Evolutionary conservation across 2,888 invertebrate genomes (phyloP).

Genomic region (Girardia tigrina): DNA sequence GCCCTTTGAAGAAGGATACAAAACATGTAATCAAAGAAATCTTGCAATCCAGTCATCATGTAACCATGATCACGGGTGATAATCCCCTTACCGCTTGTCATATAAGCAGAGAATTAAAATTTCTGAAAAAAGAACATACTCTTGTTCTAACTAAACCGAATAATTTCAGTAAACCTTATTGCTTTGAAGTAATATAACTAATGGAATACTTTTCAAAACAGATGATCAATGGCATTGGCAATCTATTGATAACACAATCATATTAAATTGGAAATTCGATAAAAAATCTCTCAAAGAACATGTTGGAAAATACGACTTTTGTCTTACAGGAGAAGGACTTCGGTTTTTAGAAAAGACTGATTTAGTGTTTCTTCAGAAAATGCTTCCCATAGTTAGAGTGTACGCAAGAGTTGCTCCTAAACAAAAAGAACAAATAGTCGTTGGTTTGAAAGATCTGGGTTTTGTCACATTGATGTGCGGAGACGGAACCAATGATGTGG

Average conservation of each 20-base stretch:
- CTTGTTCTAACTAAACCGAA: conserved; percentile 43
- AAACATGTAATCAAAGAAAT: conserved; percentile 85
- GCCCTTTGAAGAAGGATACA: conserved; percentile 87
- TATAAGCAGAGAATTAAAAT: conserved; percentile 79
- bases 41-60: conserved; percentile 77
- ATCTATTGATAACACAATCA: conserved; percentile 51
- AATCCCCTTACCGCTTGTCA: conserved; percentile 97
- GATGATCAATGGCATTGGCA: conserved; percentile 49
- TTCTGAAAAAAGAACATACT: conserved; percentile 58
- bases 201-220: neutral
- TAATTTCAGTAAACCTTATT: conserved; percentile 39
- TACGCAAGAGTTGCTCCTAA: conserved; percentile 95
- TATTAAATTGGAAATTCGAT: conserved; percentile 38
- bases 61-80: conserved; percentile 96
- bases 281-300: conserved; percentile 53
- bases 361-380: conserved; percentile 39
- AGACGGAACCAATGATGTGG: conserved; percentile 98
- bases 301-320: conserved; percentile 67
- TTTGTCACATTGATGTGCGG: conserved; percentile 93
- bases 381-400: conserved; percentile 58
- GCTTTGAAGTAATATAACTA: neutral
- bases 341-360: conserved; percentile 41
- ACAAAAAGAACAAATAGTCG: conserved; percentile 72
- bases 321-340: conserved; percentile 68
- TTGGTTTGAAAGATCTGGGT: conserved; percentile 64